Base-by-base conservation (phyloP, 2,888 invertebrate species). In the Nomada ruficornis region DNA sequence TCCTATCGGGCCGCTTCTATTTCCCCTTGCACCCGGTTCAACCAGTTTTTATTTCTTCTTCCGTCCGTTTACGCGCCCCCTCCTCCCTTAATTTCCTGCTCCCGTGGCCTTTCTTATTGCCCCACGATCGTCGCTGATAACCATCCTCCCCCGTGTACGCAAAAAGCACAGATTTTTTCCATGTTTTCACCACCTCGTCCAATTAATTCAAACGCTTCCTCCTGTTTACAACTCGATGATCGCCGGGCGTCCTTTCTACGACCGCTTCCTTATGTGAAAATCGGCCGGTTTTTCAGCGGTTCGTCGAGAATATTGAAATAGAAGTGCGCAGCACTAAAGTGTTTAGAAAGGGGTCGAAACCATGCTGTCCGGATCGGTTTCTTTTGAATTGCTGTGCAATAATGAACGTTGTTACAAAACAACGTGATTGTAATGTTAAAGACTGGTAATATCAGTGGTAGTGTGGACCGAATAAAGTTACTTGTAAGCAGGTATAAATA, bases 131-230 rank as follows among this genome's bases (percentile, higher is more conserved):
- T 47, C 36, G 23, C 2, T 44, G 52, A 26, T 54, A 23, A 55
- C 50, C 42, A 26, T 77, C 55, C 55, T 77, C 60, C 60, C 50
- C 42, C 59, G 74, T 62, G 26, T 20, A 11, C 26, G 42, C 67
- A 69, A 64, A 55, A 57, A 68, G 20, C 10, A 0, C 50, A 4
- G 11, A n/a, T 18, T 69, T 63, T 63, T 62, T 20, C 18, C 47
- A 15, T 26, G 44, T 55, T 68, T 63, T 68, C 78, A 75, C 50
- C 75, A 15, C 55, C 55, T 71, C 62, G 55, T 68, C 42, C 71
- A 55, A 80, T 80, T 68, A 77, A 67, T 67, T 55, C 57, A 67
- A 78, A 77, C 55, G 71, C 67, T 80, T 80, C 78, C 71, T 67
- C 47, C 62, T 55, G 47, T 42, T 67, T 71, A 62, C 71, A 55